These are phyloP conservation scores for Pollachius pollachius DNA, from an alignment of 2,113 vertebrate genomes.

Conservation along the genomic window DNA sequence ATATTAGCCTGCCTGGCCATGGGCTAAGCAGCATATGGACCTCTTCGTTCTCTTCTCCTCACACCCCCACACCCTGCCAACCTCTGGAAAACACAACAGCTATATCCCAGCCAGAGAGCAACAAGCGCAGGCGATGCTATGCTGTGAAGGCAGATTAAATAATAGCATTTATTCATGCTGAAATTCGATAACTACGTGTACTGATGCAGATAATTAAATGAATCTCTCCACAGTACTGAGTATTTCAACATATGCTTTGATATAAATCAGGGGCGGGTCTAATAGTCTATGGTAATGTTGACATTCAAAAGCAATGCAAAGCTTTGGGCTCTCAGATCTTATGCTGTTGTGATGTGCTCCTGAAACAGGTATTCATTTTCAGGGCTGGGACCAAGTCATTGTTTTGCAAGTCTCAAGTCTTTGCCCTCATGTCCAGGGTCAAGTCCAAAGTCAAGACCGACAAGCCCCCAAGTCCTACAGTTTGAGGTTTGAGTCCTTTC, in stretches of 20 bases:
- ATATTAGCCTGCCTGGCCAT: constrained; percentile 75
- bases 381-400: no score
- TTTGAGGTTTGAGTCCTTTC: no score
- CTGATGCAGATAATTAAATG: constrained; percentile 40
- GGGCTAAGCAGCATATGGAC: constrained; percentile 68
- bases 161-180: constrained; percentile 32
- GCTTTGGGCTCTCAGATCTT: neutral
- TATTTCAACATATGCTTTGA: constrained; percentile 24
- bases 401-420: no score
- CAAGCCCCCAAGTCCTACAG: no score
- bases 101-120: constrained; percentile 45
- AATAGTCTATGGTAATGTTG: neutral
- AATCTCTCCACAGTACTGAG: constrained; percentile 21
- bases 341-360: no score
- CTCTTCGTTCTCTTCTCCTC: constrained; percentile 64
- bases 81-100: constrained; percentile 47
- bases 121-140: constrained; percentile 39
- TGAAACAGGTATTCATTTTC: no score
- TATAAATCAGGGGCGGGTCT: neutral
- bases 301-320: neutral
- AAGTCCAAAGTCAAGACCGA: no score
- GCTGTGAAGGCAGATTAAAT: constrained; percentile 21
- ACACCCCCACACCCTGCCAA: constrained; percentile 51
- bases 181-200: constrained; percentile 45
- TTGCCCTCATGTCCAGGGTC: no score